These are phyloP conservation scores for Hemibagrus guttatus DNA, from an alignment of 2,797 vertebrate species.

Conservation along the genomic window DNA sequence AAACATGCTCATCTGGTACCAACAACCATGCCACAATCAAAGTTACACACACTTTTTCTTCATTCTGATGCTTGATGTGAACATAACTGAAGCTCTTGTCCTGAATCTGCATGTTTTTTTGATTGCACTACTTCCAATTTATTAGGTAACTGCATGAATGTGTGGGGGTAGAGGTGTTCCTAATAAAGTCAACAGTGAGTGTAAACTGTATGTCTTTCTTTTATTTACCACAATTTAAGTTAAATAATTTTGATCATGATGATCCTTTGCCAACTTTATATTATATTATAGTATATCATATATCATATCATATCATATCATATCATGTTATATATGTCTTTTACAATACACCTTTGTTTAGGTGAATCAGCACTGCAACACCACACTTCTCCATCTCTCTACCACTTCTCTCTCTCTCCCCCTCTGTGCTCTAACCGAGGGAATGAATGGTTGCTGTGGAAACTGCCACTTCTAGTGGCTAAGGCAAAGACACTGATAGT, in stretches of 20 bases:
- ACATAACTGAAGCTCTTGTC: too few species aligned
- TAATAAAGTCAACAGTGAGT: neutral
- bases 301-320: too few species aligned
- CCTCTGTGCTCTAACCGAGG: conserved; percentile 54
- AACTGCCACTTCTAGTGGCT: conserved; percentile 76
- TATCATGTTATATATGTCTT: too few species aligned
- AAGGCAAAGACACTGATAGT: conserved; percentile 74
- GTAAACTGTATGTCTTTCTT: neutral
- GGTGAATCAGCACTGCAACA: conserved; percentile 45
- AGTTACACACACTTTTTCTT: too few species aligned
- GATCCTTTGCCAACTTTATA: conserved; percentile 31
- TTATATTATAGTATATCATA: too few species aligned
- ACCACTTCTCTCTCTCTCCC: neutral
- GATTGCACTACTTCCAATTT: neutral
- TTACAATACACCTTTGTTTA: conserved; percentile 62
- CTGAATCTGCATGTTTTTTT: too few species aligned
- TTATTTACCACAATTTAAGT: neutral
- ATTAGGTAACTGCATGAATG: neutral
- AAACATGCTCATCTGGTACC: neutral
- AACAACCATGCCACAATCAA: too few species aligned
- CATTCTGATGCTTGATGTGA: too few species aligned
- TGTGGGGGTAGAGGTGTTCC: neutral
- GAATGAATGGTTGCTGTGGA: conserved; percentile 79
- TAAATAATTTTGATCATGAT: neutral
- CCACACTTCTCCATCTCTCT: conserved; percentile 30